These are phyloP conservation scores for Zosterops hypoxanthus DNA, from an alignment of 2,113 vertebrate genomes.

Conservation along the genomic window DNA sequence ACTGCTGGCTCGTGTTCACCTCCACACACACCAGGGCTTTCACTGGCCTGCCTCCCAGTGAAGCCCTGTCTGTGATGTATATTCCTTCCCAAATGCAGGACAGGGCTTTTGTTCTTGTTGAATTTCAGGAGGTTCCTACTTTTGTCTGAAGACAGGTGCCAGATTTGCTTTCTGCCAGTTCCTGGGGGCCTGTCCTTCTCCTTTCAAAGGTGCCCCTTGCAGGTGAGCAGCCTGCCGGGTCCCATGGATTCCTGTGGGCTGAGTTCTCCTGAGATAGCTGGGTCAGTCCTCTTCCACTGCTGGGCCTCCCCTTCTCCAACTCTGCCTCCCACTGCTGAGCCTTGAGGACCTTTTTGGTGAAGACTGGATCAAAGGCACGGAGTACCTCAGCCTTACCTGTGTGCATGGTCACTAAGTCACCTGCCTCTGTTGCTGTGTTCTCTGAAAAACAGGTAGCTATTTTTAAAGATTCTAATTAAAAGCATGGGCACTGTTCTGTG, in stretches of 20 bases:
- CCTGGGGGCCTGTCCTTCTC: not conserved
- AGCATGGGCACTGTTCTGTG: not conserved
- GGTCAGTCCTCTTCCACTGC: not conserved
- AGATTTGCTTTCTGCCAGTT: not conserved
- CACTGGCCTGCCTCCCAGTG: not conserved
- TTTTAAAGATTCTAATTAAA: not conserved
- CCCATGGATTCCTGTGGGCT: rapidly evolving
- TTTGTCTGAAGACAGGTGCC: not conserved
- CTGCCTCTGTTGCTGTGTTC: not conserved
- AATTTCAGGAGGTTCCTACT: not conserved
- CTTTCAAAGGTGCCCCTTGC: not conserved
- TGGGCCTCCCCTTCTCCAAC: not conserved
- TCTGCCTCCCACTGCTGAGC: not conserved
- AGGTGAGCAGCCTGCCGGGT: not conserved
- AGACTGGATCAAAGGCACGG: not conserved
- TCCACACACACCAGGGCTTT: not conserved
- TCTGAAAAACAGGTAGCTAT: not conserved
- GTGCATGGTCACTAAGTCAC: not conserved
- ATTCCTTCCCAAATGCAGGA: not conserved
- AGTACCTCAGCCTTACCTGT: not conserved
- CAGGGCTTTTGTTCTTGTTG: not conserved
- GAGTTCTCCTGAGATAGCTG: not conserved
- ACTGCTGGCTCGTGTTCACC: not conserved
- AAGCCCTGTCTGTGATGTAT: not conserved
- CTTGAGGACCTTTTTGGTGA: not conserved